Percentiles rank a stretch among this genome's conserved stretches.
Evolutionary conservation across 1,140 invertebrate genomes (phyloP).

Genomic region (Leptinotarsa undecemlineata): DNA sequence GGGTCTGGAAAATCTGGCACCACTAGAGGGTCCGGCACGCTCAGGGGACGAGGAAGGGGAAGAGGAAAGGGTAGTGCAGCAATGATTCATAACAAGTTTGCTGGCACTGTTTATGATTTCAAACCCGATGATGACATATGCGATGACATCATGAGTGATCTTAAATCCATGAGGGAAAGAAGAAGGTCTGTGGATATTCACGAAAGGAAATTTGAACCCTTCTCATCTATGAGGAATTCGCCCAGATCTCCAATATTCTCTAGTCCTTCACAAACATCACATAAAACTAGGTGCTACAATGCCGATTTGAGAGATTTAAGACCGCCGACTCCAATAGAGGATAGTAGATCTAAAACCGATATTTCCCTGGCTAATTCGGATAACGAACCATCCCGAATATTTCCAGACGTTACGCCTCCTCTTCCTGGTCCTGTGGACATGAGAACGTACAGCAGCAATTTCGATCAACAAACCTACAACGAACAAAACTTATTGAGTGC

Average conservation of each 20-base stretch:
- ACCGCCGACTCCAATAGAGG: slow-evolving; percentile 51
- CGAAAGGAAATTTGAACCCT: slow-evolving; percentile 64
- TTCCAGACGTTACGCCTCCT: slow-evolving; percentile 69
- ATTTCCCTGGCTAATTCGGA: slow-evolving; percentile 38
- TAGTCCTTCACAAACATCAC: slow-evolving; percentile 55
- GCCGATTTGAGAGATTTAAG: slow-evolving; percentile 54
- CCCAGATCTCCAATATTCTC: slow-evolving; percentile 62
- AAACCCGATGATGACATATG: slow-evolving; percentile 83
- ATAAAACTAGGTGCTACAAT: slow-evolving; percentile 48
- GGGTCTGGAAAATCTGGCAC: slow-evolving; percentile 57
- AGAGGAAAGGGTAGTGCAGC: slow-evolving; percentile 62
- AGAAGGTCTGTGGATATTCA: slow-evolving; percentile 76
- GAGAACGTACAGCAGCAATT: slow-evolving; percentile 73
- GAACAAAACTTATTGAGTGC: slow-evolving; percentile 66
- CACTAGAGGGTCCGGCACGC: slow-evolving; percentile 61
- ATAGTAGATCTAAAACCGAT: slow-evolving; percentile 42
- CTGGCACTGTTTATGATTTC: slow-evolving; percentile 85
- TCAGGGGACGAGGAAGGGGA: slow-evolving; percentile 71
- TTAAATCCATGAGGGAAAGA: slow-evolving; percentile 78
- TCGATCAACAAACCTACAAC: slow-evolving; percentile 59
- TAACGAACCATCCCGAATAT: slow-evolving; percentile 50
- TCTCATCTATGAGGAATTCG: slow-evolving; percentile 58
- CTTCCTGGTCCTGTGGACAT: slow-evolving; percentile 84
- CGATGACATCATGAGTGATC: slow-evolving; percentile 75
- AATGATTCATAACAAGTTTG: slow-evolving; percentile 74